Percentiles rank a stretch among this genome's conserved stretches.
Evolutionary conservation across 23 tunicate genomes (phyloP).

Genomic region (Diplosoma virens): DNA sequence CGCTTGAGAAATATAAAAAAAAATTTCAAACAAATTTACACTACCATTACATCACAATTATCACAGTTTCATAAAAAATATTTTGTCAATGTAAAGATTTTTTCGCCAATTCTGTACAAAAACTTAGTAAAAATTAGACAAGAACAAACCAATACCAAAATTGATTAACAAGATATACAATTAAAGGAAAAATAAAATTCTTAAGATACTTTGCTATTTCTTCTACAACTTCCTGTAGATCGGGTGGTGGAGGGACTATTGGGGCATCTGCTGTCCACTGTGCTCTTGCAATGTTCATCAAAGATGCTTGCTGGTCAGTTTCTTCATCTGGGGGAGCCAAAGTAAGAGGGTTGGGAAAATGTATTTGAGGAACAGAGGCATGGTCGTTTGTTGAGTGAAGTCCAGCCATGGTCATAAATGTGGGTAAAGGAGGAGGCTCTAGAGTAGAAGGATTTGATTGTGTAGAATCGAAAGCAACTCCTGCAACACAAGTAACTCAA

Average conservation of each 20-base stretch:
- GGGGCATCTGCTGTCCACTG: conserved; percentile 14
- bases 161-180: too few species aligned
- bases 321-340: conserved; percentile 21
- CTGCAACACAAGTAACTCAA: too few species aligned
- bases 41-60: too few species aligned
- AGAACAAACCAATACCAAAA: too few species aligned
- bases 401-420: conserved; percentile 28
- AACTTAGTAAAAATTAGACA: too few species aligned
- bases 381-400: conserved; percentile 1
- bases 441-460: not conserved
- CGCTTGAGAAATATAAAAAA: too few species aligned
- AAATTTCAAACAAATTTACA: too few species aligned
- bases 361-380: not conserved
- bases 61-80: too few species aligned
- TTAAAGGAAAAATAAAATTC: too few species aligned
- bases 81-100: too few species aligned
- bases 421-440: conserved; percentile 67
- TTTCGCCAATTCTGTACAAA: too few species aligned
- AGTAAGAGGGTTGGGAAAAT: conserved; percentile 1
- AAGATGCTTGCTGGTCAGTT: not conserved
- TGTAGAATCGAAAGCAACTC: too few species aligned
- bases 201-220: conserved; percentile 84
- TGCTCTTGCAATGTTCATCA: not conserved
- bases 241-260: conserved; percentile 93
- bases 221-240: conserved; percentile 79